phyloP scores from a whole-genome alignment of 2,888 invertebrate genomes.

The Drosophila fulvimacula region DNA sequence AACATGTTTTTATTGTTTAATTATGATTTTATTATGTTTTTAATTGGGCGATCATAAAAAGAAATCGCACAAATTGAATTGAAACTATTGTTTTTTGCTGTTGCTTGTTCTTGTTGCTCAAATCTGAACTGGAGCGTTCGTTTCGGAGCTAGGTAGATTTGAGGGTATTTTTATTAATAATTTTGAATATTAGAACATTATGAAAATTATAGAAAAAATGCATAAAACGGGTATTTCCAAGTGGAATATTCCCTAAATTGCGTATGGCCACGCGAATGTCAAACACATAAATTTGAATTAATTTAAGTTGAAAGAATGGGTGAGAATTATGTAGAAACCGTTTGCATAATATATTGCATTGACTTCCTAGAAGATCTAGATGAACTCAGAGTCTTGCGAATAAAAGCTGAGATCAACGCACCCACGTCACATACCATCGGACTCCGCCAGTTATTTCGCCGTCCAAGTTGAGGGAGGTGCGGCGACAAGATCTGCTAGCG shows the following conservation, averaged over 20 bases:
- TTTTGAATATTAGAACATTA: constrained; percentile 1
- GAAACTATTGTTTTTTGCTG: constrained; percentile 13
- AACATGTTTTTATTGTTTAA: constrained; percentile 59
- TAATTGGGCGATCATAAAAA: constrained; percentile 63
- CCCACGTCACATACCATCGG: constrained; percentile 59
- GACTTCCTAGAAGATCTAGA: constrained; percentile 66
- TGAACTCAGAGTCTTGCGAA: constrained; percentile 54
- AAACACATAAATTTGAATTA: constrained; percentile 64
- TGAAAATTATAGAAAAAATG: background rate
- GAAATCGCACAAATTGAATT: constrained; percentile 18
- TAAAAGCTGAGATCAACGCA: constrained; percentile 69
- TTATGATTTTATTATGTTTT: constrained; percentile 62
- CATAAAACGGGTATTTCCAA: constrained; percentile 18
- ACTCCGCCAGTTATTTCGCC: constrained; percentile 38
- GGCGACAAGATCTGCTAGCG: constrained; percentile 34
- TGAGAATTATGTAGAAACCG: constrained; percentile 33
- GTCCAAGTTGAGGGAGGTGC: constrained; percentile 15
- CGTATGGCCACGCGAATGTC: constrained; percentile 35
- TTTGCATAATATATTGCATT: constrained; percentile 73
- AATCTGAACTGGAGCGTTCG: constrained; percentile 49
- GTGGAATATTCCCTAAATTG: constrained; percentile 28
- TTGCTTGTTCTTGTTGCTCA: constrained; percentile 17
- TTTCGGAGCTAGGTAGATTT: background rate
- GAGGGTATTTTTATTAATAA: background rate
- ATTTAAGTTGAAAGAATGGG: constrained; percentile 47